Evolutionary conservation across 2,888 invertebrate genomes (phyloP), one percentile per base, ranked within the genome.

Genomic region (Dicyrtomina minuta): DNA sequence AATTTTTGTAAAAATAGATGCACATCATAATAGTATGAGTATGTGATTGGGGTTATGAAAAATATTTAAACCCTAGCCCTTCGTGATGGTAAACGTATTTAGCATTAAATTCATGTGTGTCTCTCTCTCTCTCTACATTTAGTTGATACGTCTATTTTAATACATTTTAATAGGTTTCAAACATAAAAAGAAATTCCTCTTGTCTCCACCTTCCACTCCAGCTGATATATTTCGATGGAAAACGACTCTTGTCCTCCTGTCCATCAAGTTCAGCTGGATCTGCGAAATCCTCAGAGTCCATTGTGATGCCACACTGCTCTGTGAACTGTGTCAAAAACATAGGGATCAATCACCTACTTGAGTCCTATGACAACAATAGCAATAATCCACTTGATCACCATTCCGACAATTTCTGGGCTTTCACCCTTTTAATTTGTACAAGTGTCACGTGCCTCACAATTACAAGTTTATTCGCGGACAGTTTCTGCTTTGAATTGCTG

Each of bases 231-330:
- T 66, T 66, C 56, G 66, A 56, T 24, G 41, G 43, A 1, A 55
- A 56, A n/a, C 39, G 55, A 24, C 56, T 66, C 6, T 56, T 55
- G 66, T 41, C 66, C 5, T 1, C n/a, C 6, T 66, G 66, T 43
- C 66, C 66, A 1, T 8, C 22, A 1, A 13, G 55, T 13, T 1
- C 6, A 4, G 55, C 26, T 26, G 2, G 2, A 5, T 24, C 22
- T 2, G 17, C 12, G 2, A 62, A 62, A 33, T 26, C 26, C n/a
- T 24, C n/a, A 4, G 62, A 62, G 8, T n/a, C 15, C 5, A 2
- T 62, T 4, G 15, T 62, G 8, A 33, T 62, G 62, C 26, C 46
- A 3, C 1, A 62, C 17, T 62, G 62, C 20, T 33, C 15, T n/a
- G n/a, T 62, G 10, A 43, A 62, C 24, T 62, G 62, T 27, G 4